A percentile compares a stretch with the other conserved stretches of the same genome.
These are phyloP conservation scores for Rousettus leschenaultii DNA, from an alignment of 2,113 vertebrate species.

Conservation along the genomic window DNA sequence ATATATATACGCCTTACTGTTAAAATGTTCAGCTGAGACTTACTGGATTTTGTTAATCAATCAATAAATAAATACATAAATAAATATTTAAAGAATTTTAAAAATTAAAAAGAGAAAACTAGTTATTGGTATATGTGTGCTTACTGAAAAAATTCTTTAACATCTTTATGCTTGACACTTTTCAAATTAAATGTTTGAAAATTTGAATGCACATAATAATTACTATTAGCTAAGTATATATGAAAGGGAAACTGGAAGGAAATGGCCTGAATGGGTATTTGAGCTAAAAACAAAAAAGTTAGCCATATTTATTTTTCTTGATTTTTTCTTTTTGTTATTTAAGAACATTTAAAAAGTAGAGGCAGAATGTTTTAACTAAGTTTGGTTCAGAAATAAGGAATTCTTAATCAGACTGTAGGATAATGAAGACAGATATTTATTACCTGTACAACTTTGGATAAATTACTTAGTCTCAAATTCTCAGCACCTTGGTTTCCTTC, in stretches of 20 bases:
- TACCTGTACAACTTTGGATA: not conserved
- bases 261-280: not conserved
- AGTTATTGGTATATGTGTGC: not conserved
- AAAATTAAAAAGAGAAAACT: not conserved
- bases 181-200: not conserved
- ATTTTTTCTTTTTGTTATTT: not conserved
- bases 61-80: no score
- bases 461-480: not conserved
- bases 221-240: not conserved
- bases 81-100: no score
- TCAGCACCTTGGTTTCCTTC: not conserved
- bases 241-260: not conserved
- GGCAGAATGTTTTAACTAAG: not conserved
- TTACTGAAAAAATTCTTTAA: not conserved
- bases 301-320: not conserved
- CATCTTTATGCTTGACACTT: not conserved
- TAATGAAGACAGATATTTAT: not conserved
- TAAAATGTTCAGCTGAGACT: no score
- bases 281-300: not conserved
- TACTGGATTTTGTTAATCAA: no score
- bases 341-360: not conserved
- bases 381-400: not conserved
- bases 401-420: not conserved
- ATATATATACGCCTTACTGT: no score
- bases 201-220: not conserved